Conservation (phyloP, 2,888 invertebrate species). For the Amphipyra tragopoginis region DNA sequence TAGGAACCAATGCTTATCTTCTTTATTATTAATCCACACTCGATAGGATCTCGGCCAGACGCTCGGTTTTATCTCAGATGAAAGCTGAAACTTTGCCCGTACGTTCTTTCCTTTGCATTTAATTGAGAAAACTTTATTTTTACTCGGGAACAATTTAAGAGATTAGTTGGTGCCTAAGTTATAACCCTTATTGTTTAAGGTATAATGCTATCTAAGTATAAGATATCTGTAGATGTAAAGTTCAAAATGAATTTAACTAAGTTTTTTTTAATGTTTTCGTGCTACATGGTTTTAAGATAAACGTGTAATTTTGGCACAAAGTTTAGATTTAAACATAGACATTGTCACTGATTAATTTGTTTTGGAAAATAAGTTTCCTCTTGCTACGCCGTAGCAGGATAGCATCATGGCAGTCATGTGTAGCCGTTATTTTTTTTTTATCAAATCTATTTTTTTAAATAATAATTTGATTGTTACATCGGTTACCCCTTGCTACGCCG, state of each 20-base stretch:
- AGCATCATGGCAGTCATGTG: background rate
- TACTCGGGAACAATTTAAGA: slow-evolving; percentile 70
- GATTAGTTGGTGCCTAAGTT: slow-evolving; percentile 66
- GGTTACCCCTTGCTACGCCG: slow-evolving; percentile 26
- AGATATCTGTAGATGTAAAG: too few relatives aligned
- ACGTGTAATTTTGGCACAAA: too few relatives aligned
- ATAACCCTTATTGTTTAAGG: slow-evolving; percentile 39
- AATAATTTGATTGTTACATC: background rate
- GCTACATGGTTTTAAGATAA: too few relatives aligned
- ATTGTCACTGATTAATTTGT: too few relatives aligned
- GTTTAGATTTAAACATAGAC: too few relatives aligned
- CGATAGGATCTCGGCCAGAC: slow-evolving; percentile 78
- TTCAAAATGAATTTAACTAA: background rate
- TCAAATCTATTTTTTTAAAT: too few relatives aligned
- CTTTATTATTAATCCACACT: slow-evolving; percentile 80
- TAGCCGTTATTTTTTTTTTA: too few relatives aligned
- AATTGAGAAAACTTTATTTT: slow-evolving; percentile 83
- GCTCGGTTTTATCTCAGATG: slow-evolving; percentile 81
- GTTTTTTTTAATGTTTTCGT: too few relatives aligned
- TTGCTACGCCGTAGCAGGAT: background rate
- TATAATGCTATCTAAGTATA: background rate
- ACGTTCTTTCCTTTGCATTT: slow-evolving; percentile 78
- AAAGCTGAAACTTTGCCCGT: slow-evolving; percentile 80
- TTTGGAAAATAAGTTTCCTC: background rate
- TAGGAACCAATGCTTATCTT: slow-evolving; percentile 60